These are phyloP conservation scores for Centropyge bicolor DNA, from an alignment of 2,797 vertebrate species.

Conservation along the genomic window DNA sequence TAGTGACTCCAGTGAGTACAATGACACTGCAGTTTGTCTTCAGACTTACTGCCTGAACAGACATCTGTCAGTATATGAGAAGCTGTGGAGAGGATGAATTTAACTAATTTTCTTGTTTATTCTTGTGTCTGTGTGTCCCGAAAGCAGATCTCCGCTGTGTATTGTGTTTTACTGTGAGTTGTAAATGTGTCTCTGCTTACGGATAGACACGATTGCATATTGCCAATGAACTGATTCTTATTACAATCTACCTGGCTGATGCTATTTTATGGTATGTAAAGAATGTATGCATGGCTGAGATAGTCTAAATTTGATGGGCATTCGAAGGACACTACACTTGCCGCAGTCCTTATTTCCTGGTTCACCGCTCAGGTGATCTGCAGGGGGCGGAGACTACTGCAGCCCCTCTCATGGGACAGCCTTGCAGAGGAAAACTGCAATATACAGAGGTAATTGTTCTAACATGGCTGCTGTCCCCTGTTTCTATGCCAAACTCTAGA, in stretches of 20 bases:
- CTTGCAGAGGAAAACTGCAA: constrained; percentile 36
- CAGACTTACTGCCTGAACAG: neutral
- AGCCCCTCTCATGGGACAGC: constrained; percentile 29
- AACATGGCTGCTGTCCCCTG: constrained; percentile 11
- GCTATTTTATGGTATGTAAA: neutral
- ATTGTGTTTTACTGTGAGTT: neutral
- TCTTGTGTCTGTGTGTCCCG: neutral
- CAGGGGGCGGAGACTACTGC: constrained; percentile 31
- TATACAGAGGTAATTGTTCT: neutral
- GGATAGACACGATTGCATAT: neutral
- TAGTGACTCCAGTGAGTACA: neutral
- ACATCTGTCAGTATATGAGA: constrained; percentile 1
- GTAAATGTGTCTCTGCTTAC: neutral
- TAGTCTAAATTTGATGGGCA: constrained; percentile 63
- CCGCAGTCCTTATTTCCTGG: constrained; percentile 71
- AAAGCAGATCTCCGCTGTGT: neutral
- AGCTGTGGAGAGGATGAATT: neutral
- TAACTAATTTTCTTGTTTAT: neutral
- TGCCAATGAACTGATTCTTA: neutral
- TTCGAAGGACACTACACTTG: constrained; percentile 66
- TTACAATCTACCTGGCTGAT: neutral
- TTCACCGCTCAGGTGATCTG: constrained; percentile 72
- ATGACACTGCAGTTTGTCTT: neutral
- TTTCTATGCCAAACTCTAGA: constrained; percentile 50
- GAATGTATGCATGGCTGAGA: neutral